Evolutionary conservation across 1,140 invertebrate genomes (phyloP).

Genomic region (Pentalonia nigronervosa): DNA sequence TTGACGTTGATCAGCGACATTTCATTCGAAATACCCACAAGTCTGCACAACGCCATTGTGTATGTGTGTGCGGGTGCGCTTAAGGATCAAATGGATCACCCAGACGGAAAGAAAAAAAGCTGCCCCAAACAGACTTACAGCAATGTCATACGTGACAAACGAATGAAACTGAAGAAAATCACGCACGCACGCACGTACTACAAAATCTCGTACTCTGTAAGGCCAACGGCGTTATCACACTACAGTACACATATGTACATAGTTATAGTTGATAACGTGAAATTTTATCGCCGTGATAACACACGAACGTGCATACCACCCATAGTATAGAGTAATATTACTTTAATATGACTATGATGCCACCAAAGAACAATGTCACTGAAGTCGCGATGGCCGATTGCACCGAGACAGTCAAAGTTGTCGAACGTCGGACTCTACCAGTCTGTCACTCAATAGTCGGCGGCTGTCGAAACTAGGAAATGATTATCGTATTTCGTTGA

Average conservation of each 20-base stretch:
- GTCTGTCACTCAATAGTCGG: not conserved
- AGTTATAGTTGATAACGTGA: not conserved
- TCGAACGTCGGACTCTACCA: too few species aligned
- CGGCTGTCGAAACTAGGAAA: not conserved
- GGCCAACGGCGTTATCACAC: not conserved
- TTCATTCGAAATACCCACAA: slow-evolving; percentile 50
- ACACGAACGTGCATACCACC: not conserved
- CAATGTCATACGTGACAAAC: slow-evolving; percentile 45
- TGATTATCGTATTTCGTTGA: not conserved
- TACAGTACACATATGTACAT: not conserved
- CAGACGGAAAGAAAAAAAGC: not conserved
- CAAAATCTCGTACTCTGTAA: not conserved
- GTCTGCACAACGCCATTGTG: slow-evolving; percentile 51
- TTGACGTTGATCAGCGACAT: slow-evolving; percentile 50
- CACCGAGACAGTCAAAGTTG: too few species aligned
- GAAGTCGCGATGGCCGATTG: too few species aligned
- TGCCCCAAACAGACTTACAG: not conserved
- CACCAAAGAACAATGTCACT: too few species aligned
- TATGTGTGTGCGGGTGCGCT: not conserved
- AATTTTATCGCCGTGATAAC: not conserved
- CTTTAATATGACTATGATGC: too few species aligned
- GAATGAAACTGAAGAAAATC: not conserved
- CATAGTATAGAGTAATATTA: too few species aligned
- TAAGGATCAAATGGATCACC: not conserved
- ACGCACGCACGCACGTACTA: not conserved